A percentile compares a stretch with the other conserved stretches of the same genome.
Evolutionary conservation across 2,113 vertebrate species (phyloP).

Genomic region (Bubo scandiacus): DNA sequence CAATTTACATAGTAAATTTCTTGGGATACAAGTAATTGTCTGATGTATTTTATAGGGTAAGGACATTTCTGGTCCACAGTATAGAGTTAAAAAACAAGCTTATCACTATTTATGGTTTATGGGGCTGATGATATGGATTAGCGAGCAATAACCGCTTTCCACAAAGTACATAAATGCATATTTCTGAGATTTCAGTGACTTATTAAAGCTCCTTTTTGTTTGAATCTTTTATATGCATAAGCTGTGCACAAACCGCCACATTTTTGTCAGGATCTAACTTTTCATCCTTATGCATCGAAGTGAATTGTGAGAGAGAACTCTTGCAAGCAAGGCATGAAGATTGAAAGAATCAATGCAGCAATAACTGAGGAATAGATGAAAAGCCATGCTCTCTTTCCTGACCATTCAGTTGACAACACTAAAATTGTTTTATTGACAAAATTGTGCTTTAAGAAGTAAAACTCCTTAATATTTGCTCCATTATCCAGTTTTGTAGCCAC

Average conservation of each 20-base stretch:
- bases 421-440: neutral
- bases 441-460: neutral
- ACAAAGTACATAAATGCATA: neutral
- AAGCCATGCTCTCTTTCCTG: neutral
- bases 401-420: neutral
- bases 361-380: neutral
- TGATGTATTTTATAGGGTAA: neutral
- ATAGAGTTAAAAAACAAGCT: neutral
- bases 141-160: neutral
- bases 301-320: neutral
- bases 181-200: neutral
- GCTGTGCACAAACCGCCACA: neutral
- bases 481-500: neutral
- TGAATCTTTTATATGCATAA: neutral
- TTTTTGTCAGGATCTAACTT: neutral
- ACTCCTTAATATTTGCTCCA: neutral
- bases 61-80: neutral
- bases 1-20: neutral
- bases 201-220: neutral
- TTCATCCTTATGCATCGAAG: neutral
- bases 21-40: neutral
- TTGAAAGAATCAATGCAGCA: neutral
- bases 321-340: neutral
- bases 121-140: neutral
- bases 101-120: neutral